These are phyloP conservation scores for Lutraria rhynchaena DNA, from an alignment of 1,140 invertebrate species.

Conservation along the genomic window DNA sequence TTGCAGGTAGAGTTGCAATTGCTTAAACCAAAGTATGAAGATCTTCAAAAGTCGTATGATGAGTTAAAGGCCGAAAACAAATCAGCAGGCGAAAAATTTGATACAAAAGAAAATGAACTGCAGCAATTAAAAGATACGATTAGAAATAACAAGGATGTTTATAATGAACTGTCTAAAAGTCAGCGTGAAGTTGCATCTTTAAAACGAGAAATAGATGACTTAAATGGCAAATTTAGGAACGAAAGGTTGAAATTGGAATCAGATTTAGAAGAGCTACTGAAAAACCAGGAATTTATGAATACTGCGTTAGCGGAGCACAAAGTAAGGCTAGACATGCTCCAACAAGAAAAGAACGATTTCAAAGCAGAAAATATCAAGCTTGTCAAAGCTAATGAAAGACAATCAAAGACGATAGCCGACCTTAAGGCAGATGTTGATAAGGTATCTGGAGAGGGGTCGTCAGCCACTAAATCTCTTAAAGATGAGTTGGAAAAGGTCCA, in stretches of 20 bases:
- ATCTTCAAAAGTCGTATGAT: slow-evolving; percentile 27
- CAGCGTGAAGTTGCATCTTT: slow-evolving; percentile 34
- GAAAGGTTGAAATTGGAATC: slow-evolving; percentile 48
- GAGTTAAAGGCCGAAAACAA: slow-evolving; percentile 36
- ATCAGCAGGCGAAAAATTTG: slow-evolving; percentile 2
- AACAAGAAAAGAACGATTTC: slow-evolving; percentile 51
- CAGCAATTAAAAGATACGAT: slow-evolving; percentile 44
- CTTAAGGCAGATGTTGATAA: slow-evolving; percentile 41
- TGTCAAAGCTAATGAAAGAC: slow-evolving; percentile 53
- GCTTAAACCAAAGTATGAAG: slow-evolving; percentile 49
- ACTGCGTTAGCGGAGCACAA: slow-evolving; percentile 53
- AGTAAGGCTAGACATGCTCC: slow-evolving; percentile 47
- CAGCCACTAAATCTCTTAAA: slow-evolving; percentile 5
- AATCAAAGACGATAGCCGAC: slow-evolving; percentile 50
- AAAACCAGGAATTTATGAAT: slow-evolving; percentile 60
- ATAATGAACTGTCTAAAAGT: slow-evolving; percentile 51
- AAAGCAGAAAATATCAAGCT: slow-evolving; percentile 51
- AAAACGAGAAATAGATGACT: slow-evolving; percentile 36
- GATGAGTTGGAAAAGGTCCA: slow-evolving; percentile 18
- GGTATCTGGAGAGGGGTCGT: slow-evolving; percentile 22
- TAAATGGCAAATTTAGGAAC: slow-evolving; percentile 23
- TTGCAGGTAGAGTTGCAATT: slow-evolving; percentile 53
- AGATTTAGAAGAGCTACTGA: slow-evolving; percentile 50
- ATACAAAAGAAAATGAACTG: slow-evolving; percentile 38
- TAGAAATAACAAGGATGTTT: slow-evolving; percentile 49